These are phyloP conservation scores for Hylia prasina DNA, from an alignment of 2,113 vertebrate genomes.

Conservation along the genomic window DNA sequence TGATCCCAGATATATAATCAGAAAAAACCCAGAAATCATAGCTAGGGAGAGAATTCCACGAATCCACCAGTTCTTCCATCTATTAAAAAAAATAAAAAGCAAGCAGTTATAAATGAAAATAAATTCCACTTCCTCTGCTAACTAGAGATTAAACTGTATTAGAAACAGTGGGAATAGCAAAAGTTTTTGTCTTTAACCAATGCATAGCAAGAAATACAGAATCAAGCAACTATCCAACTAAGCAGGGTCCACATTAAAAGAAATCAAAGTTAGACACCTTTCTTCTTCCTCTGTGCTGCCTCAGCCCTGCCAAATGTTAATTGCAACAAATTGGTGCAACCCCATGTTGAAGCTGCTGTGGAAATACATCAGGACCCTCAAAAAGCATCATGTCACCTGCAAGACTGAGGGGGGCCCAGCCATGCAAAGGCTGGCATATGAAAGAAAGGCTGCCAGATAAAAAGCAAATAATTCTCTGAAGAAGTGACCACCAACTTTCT, in stretches of 20 bases:
- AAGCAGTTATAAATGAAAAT: neutral
- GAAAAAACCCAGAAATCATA: constrained; percentile 91
- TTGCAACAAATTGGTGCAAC: neutral
- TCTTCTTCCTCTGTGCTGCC: neutral
- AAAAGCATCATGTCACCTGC: neutral
- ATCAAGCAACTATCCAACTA: neutral
- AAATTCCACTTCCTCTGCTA: neutral
- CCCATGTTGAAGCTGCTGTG: neutral
- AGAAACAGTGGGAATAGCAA: neutral
- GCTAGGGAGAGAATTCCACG: constrained; percentile 91
- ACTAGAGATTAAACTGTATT: neutral
- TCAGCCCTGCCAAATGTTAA: neutral
- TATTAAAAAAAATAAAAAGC: constrained; percentile 44
- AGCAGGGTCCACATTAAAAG: neutral
- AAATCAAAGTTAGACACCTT: neutral
- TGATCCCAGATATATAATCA: constrained; percentile 93
- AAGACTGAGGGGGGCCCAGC: neutral
- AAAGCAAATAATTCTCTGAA: fast-evolving
- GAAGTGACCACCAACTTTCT: neutral
- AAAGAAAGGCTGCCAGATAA: neutral
- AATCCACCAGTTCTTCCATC: constrained; percentile 99
- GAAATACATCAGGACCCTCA: neutral
- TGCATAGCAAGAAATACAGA: neutral
- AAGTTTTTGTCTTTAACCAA: neutral
- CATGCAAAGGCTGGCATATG: neutral